phyloP scores from a whole-genome alignment of 2,888 invertebrate species.

The Capitulum mitella region DNA sequence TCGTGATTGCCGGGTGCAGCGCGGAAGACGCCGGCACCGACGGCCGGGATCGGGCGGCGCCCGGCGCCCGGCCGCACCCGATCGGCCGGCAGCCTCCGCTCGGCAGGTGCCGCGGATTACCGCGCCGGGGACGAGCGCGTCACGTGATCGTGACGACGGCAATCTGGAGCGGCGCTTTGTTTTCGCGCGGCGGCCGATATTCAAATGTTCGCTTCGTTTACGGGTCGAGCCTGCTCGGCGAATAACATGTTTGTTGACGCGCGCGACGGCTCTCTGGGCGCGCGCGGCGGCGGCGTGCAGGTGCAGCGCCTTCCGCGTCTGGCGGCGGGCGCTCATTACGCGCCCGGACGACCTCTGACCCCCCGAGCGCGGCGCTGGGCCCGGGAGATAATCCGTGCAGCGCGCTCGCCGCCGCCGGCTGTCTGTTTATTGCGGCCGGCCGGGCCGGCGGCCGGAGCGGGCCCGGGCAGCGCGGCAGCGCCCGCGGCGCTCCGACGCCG shows the following conservation, averaged over 20 bases:
- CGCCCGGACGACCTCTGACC: not conserved
- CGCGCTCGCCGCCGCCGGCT: too few species aligned
- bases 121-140: not conserved
- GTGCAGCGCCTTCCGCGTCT: not conserved
- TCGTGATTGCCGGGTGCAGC: not conserved
- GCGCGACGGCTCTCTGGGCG: not conserved
- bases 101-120: too few species aligned
- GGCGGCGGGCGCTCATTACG: not conserved
- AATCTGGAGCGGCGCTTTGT: not conserved
- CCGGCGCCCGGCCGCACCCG: not conserved
- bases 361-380: not conserved
- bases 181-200: not conserved
- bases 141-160: not conserved
- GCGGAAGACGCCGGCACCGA: not conserved
- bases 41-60: too few species aligned
- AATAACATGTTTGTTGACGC: not conserved
- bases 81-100: not conserved
- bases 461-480: not conserved
- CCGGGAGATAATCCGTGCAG: too few species aligned
- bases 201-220: not conserved
- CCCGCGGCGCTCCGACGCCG: not conserved
- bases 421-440: too few species aligned
- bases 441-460: not conserved
- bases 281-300: not conserved
- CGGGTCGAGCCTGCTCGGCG: not conserved